Percentiles rank a stretch among this genome's conserved stretches.
Evolutionary conservation across 2,797 vertebrate genomes (phyloP).

Genomic region (Ateles fusciceps): DNA sequence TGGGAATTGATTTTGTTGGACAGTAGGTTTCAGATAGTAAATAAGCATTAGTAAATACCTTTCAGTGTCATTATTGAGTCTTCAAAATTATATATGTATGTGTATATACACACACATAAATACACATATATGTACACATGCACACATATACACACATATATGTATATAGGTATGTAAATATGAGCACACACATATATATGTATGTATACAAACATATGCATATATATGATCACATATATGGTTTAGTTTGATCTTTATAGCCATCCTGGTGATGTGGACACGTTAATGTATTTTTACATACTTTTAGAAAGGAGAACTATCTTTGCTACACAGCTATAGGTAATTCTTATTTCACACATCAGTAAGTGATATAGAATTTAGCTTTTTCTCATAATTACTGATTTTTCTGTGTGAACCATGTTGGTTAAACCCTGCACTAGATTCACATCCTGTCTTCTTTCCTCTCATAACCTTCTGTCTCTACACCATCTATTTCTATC

Average conservation of each 20-base stretch:
- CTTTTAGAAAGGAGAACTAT: background rate
- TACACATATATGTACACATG: background rate
- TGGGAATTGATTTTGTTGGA: background rate
- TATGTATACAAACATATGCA: background rate
- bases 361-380: background rate
- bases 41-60: background rate
- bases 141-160: background rate
- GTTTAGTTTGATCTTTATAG: background rate
- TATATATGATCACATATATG: background rate
- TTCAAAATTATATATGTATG: background rate
- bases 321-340: background rate
- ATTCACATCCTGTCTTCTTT: background rate
- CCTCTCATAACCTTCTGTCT: background rate
- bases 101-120: background rate
- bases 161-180: background rate
- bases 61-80: background rate
- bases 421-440: background rate
- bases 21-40: background rate
- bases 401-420: background rate
- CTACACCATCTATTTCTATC: background rate
- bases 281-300: background rate
- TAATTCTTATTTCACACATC: background rate
- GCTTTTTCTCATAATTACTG: background rate
- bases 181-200: background rate
- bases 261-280: background rate